These are phyloP conservation scores for Lasioglossum pauxillum DNA, from an alignment of 2,888 invertebrate species.

Conservation along the genomic window DNA sequence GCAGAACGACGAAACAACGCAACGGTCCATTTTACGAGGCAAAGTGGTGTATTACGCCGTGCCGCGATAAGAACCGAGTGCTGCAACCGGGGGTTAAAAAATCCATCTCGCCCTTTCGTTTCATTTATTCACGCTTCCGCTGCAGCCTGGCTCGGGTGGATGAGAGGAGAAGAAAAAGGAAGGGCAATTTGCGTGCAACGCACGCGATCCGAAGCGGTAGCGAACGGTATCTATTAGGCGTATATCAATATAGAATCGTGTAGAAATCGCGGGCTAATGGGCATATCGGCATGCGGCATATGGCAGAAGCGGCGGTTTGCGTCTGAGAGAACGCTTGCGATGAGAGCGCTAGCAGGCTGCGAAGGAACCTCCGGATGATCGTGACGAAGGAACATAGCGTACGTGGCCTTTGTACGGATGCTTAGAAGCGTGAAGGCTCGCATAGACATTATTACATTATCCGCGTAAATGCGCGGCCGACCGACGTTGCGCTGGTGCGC, in stretches of 20 bases:
- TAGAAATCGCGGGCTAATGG: conserved; percentile 76
- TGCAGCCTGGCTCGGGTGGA: conserved; percentile 40
- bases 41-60: background rate
- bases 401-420: conserved; percentile 68
- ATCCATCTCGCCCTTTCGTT: background rate
- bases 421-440: conserved; percentile 72
- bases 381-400: conserved; percentile 64
- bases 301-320: conserved; percentile 45
- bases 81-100: background rate
- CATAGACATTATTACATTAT: conserved; percentile 62
- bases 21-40: background rate
- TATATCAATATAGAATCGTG: conserved; percentile 78
- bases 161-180: conserved; percentile 35
- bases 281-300: conserved; percentile 75
- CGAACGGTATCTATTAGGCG: conserved; percentile 76
- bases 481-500: conserved; percentile 22
- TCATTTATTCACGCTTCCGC: conserved; percentile 44
- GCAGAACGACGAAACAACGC: background rate
- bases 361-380: conserved; percentile 51
- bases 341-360: conserved; percentile 24
- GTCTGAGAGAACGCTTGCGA: conserved; percentile 36
- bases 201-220: conserved; percentile 67
- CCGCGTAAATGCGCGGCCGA: conserved; percentile 45
- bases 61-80: background rate
- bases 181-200: conserved; percentile 36